Evolutionary conservation across 2,113 vertebrate species (phyloP).

Genomic region (Rutilus rutilus): DNA sequence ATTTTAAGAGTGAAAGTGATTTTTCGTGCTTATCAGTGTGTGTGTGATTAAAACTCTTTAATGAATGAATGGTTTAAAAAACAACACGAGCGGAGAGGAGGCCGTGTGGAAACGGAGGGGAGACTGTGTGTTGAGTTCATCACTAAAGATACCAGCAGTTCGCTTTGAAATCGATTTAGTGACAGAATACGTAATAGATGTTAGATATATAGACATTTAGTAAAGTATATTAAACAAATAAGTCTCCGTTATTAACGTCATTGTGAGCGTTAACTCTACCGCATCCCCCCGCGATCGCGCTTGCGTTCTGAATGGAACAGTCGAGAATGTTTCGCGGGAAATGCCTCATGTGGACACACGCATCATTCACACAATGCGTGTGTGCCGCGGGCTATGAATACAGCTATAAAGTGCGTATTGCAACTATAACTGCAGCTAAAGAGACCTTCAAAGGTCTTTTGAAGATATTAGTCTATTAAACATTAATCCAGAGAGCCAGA

Average conservation of each 20-base stretch:
- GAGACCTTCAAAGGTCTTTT: not conserved
- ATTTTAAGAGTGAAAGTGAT: not conserved
- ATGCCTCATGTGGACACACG: conserved; percentile 22
- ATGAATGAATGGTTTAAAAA: conserved; percentile 60
- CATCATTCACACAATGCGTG: not conserved
- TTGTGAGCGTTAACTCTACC: fast-evolving
- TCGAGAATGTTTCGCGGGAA: conserved; percentile 74
- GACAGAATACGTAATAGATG: not conserved
- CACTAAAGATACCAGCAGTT: not conserved
- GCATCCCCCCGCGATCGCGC: not conserved
- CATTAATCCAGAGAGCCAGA: not conserved
- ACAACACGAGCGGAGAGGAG: conserved; percentile 45
- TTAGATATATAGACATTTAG: fast-evolving
- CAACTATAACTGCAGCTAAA: not conserved
- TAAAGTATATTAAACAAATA: not conserved
- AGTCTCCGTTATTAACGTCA: not conserved
- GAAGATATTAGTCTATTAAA: not conserved
- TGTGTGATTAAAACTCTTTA: conserved; percentile 15
- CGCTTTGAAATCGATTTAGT: not conserved
- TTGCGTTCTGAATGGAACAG: conserved; percentile 57
- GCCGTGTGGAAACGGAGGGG: not conserved
- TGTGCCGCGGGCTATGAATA: not conserved
- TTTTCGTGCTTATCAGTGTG: not conserved
- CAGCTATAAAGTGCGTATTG: too few relatives aligned
- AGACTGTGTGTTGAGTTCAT: fast-evolving